Percentiles rank a stretch among this genome's conserved stretches.
phyloP scores from a whole-genome alignment of 2,113 vertebrate genomes.

The Globicephala melas region DNA sequence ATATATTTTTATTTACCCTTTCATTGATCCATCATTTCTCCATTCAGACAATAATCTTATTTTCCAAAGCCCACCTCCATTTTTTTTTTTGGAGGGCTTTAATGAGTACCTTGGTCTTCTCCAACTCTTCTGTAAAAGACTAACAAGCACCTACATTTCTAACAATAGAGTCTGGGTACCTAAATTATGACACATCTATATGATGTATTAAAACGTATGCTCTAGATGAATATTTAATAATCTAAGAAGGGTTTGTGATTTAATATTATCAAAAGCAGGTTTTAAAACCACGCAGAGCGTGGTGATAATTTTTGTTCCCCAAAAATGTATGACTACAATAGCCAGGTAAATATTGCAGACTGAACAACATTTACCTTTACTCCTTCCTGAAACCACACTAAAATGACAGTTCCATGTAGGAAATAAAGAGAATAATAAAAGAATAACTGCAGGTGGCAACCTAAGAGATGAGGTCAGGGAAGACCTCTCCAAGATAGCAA shows the following conservation, averaged over 20 bases:
- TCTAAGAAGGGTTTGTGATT: neutral
- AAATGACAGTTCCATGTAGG: neutral
- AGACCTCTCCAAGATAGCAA: neutral
- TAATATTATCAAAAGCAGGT: neutral
- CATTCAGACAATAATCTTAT: neutral
- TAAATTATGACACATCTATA: conserved; percentile 1
- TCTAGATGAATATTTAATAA: neutral
- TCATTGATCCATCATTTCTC: neutral
- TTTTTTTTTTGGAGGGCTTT: neutral
- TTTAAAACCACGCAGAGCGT: neutral
- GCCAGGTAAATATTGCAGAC: neutral
- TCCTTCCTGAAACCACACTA: neutral
- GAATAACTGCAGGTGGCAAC: neutral
- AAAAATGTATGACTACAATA: neutral
- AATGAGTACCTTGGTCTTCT: neutral
- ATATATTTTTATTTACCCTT: neutral
- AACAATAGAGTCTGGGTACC: neutral
- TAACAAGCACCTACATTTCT: neutral
- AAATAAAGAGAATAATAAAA: conserved; percentile 11
- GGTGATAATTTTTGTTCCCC: neutral
- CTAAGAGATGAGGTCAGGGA: neutral
- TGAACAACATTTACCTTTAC: neutral
- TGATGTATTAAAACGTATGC: neutral
- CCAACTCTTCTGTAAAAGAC: neutral
- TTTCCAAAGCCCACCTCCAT: conserved; percentile 2